These are phyloP conservation scores for Tolypeutes matacus DNA, from an alignment of 2,797 vertebrate species.

Conservation along the genomic window DNA sequence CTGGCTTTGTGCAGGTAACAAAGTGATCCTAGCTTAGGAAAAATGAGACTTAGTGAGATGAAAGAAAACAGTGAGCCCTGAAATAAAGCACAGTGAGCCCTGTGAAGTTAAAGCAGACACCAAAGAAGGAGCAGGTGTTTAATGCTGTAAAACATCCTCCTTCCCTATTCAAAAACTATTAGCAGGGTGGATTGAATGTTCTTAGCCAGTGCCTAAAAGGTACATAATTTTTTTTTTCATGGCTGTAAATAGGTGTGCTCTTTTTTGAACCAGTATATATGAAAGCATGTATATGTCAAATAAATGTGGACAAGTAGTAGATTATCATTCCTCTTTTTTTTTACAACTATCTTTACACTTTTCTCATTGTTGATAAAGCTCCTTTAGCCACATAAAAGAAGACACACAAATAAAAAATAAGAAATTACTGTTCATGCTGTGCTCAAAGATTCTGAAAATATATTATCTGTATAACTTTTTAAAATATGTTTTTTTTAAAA, in stretches of 20 bases:
- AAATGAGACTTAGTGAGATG: background rate
- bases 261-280: background rate
- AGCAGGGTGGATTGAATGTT: background rate
- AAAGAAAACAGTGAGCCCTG: background rate
- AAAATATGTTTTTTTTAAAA: background rate
- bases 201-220: background rate
- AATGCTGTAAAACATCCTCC: background rate
- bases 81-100: background rate
- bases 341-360: background rate
- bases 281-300: background rate
- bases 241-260: background rate
- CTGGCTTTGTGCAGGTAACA: background rate
- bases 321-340: background rate
- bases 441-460: background rate
- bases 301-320: background rate
- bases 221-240: background rate
- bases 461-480: background rate
- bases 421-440: background rate
- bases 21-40: background rate
- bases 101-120: background rate
- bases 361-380: background rate
- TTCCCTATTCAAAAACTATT: background rate
- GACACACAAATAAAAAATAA: slow-evolving; percentile 14
- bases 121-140: background rate
- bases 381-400: background rate